Percentiles rank a stretch among this genome's conserved stretches.
These are phyloP conservation scores for Nyctibius bracteatus DNA, from an alignment of 2,113 vertebrate species.

Conservation along the genomic window DNA sequence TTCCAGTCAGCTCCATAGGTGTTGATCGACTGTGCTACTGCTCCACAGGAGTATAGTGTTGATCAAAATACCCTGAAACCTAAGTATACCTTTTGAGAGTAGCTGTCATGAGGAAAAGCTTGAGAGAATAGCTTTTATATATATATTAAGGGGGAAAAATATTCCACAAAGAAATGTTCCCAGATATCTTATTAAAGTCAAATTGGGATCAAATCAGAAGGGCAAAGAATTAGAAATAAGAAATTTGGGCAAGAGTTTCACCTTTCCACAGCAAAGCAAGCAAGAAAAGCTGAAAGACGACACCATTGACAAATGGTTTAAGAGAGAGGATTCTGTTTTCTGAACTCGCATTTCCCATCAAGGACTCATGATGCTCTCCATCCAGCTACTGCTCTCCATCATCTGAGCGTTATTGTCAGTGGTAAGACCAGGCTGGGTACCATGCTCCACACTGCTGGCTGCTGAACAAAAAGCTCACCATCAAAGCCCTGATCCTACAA, in stretches of 20 bases:
- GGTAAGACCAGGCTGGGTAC: background rate
- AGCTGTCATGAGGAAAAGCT: background rate
- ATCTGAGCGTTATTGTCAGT: background rate
- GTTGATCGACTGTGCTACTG: background rate
- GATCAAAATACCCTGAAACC: background rate
- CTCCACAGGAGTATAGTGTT: background rate
- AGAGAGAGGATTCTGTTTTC: background rate
- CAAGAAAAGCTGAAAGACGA: background rate
- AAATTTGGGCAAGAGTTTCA: background rate
- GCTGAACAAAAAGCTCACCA: background rate
- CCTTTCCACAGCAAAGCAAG: background rate
- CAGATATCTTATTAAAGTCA: background rate
- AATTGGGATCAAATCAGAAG: background rate
- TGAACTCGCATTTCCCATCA: background rate
- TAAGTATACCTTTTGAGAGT: background rate
- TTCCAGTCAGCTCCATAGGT: background rate
- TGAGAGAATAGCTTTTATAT: background rate
- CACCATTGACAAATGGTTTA: background rate
- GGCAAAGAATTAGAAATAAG: background rate
- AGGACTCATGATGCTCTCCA: background rate
- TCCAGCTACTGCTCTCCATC: background rate
- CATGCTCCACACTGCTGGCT: background rate
- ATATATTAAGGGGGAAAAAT: background rate
- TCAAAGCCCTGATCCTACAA: background rate
- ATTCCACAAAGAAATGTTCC: background rate